phyloP scores from a whole-genome alignment of 2,888 invertebrate genomes.

The Limnephilus auricula region DNA sequence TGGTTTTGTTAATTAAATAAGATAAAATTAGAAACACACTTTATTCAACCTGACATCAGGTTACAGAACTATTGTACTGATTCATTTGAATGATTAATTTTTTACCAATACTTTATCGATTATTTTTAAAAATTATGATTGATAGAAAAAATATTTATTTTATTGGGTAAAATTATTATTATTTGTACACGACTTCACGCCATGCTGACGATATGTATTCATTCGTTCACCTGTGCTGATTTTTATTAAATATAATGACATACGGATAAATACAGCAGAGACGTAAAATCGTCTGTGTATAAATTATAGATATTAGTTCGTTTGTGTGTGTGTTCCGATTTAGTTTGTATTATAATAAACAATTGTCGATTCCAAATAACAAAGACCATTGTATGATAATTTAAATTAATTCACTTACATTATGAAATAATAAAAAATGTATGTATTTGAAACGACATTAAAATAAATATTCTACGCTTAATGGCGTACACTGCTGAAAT shows the following conservation, averaged over 20 bases:
- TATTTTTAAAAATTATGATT: neutral
- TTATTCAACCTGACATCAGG: no score
- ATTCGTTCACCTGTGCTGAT: neutral
- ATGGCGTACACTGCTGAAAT: conserved; percentile 46
- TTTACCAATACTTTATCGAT: no score
- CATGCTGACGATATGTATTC: neutral
- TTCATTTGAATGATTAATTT: no score
- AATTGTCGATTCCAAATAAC: conserved; percentile 53
- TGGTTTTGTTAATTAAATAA: no score
- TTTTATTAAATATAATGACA: neutral
- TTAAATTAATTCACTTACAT: conserved; percentile 53
- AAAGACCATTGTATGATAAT: conserved; percentile 64
- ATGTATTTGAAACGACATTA: conserved; percentile 57
- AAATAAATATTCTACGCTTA: conserved; percentile 54
- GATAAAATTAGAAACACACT: no score
- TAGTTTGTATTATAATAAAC: conserved; percentile 48
- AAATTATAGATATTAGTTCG: neutral
- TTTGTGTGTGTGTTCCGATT: neutral
- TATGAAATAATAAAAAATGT: conserved; percentile 47
- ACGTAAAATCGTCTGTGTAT: conserved; percentile 1
- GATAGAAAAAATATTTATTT: neutral
- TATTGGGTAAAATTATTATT: neutral
- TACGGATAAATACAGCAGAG: neutral
- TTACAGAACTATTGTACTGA: no score
- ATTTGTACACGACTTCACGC: neutral